Evolutionary conservation across 2,113 vertebrate species (phyloP).

Genomic region (Zosterops japonicus): DNA sequence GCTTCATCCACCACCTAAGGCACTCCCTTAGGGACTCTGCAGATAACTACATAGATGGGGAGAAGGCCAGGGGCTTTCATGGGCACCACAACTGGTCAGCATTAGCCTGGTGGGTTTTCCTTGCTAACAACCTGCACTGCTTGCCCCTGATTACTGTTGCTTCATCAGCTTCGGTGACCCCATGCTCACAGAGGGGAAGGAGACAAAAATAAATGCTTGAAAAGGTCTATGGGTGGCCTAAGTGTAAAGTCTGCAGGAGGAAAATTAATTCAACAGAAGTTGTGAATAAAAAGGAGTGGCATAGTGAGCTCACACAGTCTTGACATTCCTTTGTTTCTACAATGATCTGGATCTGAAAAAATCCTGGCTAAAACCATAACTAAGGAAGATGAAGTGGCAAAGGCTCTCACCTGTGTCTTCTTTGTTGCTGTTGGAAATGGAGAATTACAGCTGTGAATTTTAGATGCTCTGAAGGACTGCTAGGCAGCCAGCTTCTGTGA

Average conservation of each 20-base stretch:
- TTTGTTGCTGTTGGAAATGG: not conserved
- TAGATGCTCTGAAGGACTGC: not conserved
- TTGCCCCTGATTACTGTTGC: not conserved
- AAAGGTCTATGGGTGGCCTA: not conserved
- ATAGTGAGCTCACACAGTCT: not conserved
- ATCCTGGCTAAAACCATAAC: not conserved
- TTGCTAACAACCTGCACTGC: not conserved
- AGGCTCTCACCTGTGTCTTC: not conserved
- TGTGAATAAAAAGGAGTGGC: not conserved
- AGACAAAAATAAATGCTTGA: not conserved
- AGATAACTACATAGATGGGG: accelerated
- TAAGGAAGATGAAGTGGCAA: not conserved
- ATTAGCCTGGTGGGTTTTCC: not conserved
- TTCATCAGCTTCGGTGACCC: not conserved
- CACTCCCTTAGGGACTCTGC: not conserved
- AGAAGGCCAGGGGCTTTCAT: not conserved
- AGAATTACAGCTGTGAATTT: not conserved
- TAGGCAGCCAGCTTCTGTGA: not conserved
- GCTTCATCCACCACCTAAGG: not conserved
- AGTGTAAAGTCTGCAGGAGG: not conserved
- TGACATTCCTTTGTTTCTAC: not conserved
- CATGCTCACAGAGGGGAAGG: not conserved
- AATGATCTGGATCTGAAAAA: not conserved
- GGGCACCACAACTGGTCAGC: not conserved
- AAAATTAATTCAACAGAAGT: not conserved